These are phyloP conservation scores for Lithobates pipiens DNA, from an alignment of 2,797 vertebrate genomes.

Conservation along the genomic window DNA sequence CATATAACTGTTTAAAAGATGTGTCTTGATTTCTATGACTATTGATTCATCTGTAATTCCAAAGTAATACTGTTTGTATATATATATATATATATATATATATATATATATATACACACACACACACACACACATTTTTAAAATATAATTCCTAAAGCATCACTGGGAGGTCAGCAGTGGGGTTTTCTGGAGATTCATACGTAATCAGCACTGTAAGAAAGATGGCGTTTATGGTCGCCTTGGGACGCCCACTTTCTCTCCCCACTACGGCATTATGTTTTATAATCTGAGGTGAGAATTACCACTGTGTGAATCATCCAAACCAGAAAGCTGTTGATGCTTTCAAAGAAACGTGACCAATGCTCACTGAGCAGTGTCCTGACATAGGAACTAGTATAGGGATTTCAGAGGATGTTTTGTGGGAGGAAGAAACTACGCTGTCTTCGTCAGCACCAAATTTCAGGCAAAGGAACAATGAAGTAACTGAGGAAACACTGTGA, in stretches of 20 bases:
- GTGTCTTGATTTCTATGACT: too few species aligned
- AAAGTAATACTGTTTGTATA: too few species aligned
- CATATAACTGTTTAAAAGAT: too few species aligned
- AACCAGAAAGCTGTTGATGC: not conserved
- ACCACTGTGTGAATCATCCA: constrained; percentile 27
- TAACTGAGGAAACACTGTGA: not conserved
- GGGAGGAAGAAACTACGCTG: constrained; percentile 11
- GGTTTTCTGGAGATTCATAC: not conserved
- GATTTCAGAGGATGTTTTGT: constrained; percentile 25
- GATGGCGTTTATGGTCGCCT: not conserved
- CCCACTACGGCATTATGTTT: not conserved
- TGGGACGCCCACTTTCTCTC: constrained; percentile 3
- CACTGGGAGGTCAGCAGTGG: too few species aligned
- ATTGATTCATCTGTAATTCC: too few species aligned
- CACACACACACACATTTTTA: too few species aligned
- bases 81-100: too few species aligned
- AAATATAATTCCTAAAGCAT: too few species aligned
- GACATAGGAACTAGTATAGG: constrained; percentile 4
- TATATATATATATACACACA: too few species aligned
- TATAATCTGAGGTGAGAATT: constrained; percentile 17
- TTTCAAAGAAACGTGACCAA: constrained; percentile 35
- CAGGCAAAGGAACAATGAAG: constrained; percentile 2
- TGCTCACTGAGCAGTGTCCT: not conserved
- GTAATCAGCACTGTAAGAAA: not conserved
- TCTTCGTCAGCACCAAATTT: not conserved